Conservation (phyloP, 2,113 vertebrate species). For the Neodontobutis hainanensis region DNA sequence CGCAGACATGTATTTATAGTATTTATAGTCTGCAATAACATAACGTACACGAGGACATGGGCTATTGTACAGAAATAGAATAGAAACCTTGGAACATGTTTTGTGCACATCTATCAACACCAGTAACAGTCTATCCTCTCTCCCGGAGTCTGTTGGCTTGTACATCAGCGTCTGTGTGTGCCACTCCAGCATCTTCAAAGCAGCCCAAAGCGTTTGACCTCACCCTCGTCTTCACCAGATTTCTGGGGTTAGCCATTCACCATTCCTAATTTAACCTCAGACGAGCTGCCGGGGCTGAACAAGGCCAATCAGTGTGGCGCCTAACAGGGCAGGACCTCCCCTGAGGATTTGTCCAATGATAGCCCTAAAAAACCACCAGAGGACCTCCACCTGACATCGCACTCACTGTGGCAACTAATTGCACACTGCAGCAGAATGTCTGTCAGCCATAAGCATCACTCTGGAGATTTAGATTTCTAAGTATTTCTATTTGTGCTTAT, state of each 20-base stretch:
- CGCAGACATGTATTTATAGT: not conserved
- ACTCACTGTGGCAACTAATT: constrained; percentile 26
- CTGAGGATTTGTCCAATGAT: constrained; percentile 50
- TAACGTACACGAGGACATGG: not conserved
- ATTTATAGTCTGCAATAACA: not conserved
- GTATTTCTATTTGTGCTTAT: not conserved
- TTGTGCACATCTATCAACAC: not conserved
- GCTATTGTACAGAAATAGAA: constrained; percentile 7
- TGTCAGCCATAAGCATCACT: constrained; percentile 10
- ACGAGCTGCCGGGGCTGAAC: constrained; percentile 49
- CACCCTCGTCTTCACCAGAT: constrained; percentile 63
- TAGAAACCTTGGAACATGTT: constrained; percentile 3
- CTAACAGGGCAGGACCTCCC: constrained; percentile 63
- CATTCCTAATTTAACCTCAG: constrained; percentile 71
- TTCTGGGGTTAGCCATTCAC: constrained; percentile 69
- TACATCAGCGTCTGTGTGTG: constrained; percentile 32
- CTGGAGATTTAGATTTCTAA: not conserved
- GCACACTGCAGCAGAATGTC: constrained; percentile 1
- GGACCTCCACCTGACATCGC: constrained; percentile 51
- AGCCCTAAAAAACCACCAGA: constrained; percentile 48
- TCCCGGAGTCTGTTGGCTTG: not conserved
- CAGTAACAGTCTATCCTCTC: not conserved
- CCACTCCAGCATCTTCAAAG: constrained; percentile 69
- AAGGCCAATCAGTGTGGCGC: constrained; percentile 52
- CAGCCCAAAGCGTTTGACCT: constrained; percentile 66